Percentiles rank a stretch among this genome's conserved stretches.
These are phyloP conservation scores for Australoheros facetus DNA, from an alignment of 2,797 vertebrate genomes.

Conservation along the genomic window DNA sequence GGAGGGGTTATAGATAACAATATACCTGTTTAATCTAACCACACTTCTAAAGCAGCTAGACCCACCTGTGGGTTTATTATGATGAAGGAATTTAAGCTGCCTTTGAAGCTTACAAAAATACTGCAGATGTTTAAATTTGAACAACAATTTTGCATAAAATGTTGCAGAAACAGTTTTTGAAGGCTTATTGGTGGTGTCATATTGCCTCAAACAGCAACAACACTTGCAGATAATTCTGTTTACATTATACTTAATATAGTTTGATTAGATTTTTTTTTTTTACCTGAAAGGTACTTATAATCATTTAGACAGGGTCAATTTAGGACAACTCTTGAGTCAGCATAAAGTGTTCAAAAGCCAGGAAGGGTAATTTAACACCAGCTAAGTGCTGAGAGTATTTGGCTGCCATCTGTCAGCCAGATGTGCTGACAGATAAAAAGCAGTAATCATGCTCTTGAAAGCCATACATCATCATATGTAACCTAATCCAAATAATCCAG, in stretches of 20 bases:
- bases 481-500: neutral
- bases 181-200: neutral
- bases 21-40: neutral
- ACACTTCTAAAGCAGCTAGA: neutral
- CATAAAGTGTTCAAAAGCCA: neutral
- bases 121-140: accelerated
- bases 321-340: neutral
- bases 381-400: neutral
- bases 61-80: neutral
- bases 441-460: neutral
- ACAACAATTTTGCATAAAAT: neutral
- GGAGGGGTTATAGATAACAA: neutral
- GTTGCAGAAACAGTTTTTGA: accelerated
- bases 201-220: neutral
- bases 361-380: neutral
- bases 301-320: neutral
- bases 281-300: neutral
- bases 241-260: accelerated
- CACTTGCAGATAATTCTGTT: accelerated
- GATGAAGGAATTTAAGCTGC: no score
- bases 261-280: neutral
- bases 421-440: neutral
- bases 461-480: accelerated
- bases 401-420: neutral
- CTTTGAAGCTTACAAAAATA: accelerated